phyloP scores from a whole-genome alignment of 2,888 invertebrate species.

The Andrena dorsata region DNA sequence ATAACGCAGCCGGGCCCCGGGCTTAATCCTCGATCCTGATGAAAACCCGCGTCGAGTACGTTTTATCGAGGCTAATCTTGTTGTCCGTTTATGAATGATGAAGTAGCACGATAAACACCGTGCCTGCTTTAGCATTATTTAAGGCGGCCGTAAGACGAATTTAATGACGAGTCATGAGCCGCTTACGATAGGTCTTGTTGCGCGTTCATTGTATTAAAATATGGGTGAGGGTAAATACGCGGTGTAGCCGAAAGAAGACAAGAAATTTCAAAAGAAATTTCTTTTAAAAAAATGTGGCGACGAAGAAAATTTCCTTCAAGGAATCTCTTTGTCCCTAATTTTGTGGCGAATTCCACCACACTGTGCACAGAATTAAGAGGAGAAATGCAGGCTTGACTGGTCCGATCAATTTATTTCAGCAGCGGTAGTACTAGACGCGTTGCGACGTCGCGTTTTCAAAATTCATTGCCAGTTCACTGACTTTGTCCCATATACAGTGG shows the following conservation, averaged over 20 bases:
- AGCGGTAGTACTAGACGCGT: not conserved
- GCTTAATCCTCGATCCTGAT: slow-evolving; percentile 51
- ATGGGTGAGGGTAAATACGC: not conserved
- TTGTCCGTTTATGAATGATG: slow-evolving; percentile 61
- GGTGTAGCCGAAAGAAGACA: too few relatives aligned
- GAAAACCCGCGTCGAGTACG: slow-evolving; percentile 50
- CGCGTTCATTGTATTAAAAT: not conserved
- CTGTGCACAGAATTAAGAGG: slow-evolving; percentile 27
- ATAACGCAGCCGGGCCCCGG: not conserved
- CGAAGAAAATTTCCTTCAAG: not conserved
- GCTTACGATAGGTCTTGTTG: slow-evolving; percentile 33
- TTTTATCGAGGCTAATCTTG: slow-evolving; percentile 59
- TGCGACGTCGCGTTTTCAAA: not conserved
- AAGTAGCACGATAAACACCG: slow-evolving; percentile 29
- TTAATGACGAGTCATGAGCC: slow-evolving; percentile 46
- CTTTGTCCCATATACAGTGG: not conserved
- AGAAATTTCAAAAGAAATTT: too few relatives aligned
- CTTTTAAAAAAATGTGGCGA: not conserved
- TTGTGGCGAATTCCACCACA: not conserved
- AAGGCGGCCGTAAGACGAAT: slow-evolving; percentile 54
- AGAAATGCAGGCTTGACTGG: not conserved
- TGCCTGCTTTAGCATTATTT: slow-evolving; percentile 37
- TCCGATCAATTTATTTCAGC: slow-evolving; percentile 30
- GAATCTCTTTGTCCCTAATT: not conserved
- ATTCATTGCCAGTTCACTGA: slow-evolving; percentile 5